Conservation (phyloP, 2,113 vertebrate species). For the Oceanites oceanicus region DNA sequence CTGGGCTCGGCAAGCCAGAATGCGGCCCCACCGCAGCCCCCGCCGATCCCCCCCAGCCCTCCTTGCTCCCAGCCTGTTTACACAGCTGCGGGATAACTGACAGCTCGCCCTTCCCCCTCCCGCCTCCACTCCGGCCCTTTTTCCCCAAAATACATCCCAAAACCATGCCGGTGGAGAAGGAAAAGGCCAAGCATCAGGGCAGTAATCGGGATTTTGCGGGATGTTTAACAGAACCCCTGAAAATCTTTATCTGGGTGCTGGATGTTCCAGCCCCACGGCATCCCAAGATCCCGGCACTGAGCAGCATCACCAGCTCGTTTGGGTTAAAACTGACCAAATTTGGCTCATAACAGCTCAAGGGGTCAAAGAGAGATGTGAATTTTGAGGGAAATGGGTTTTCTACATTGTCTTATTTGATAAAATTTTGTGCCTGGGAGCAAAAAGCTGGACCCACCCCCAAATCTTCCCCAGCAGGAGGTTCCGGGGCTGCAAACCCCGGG, state of each 20-base stretch:
- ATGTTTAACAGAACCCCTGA: neutral
- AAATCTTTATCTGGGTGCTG: neutral
- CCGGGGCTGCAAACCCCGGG: neutral
- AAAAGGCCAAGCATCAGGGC: neutral
- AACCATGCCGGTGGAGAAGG: neutral
- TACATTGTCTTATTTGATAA: fast-evolving
- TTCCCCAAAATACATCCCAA: neutral
- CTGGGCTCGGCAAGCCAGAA: neutral
- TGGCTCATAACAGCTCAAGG: neutral
- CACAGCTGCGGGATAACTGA: neutral
- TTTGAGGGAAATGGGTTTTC: neutral
- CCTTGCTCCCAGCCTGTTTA: neutral
- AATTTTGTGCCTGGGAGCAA: neutral
- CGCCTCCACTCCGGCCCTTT: neutral
- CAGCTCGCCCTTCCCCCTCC: neutral
- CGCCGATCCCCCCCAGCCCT: neutral
- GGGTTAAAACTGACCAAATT: neutral
- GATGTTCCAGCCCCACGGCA: neutral
- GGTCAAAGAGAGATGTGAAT: neutral
- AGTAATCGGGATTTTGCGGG: neutral
- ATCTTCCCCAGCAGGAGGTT: neutral
- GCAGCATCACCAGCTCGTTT: fast-evolving
- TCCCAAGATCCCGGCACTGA: neutral
- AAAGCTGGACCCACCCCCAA: neutral
- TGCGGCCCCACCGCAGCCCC: neutral